These are phyloP conservation scores for Tolypeutes matacus DNA, from an alignment of 2,797 vertebrate species.

Conservation along the genomic window DNA sequence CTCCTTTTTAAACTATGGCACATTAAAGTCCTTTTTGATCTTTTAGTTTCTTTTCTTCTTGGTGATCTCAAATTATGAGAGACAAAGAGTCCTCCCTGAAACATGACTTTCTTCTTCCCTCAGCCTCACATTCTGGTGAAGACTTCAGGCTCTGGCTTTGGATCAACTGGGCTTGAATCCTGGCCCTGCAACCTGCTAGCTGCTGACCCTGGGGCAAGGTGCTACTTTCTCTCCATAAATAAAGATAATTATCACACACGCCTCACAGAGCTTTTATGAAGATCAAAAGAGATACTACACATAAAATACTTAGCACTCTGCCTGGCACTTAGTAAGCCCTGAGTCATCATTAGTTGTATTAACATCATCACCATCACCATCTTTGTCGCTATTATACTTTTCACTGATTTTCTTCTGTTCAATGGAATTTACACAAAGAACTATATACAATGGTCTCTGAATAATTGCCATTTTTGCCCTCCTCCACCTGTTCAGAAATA, in stretches of 20 bases:
- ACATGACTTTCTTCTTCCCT: background rate
- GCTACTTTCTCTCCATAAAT: background rate
- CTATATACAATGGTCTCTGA: background rate
- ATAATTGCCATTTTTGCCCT: background rate
- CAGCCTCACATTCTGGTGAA: background rate
- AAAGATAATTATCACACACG: background rate
- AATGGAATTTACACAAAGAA: background rate
- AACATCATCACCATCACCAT: background rate
- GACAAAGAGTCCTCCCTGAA: background rate
- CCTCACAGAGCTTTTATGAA: background rate
- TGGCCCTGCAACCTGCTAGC: background rate
- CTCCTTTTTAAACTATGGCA: background rate
- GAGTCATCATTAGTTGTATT: background rate
- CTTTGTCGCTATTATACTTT: background rate
- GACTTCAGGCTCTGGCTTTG: background rate
- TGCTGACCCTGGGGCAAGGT: background rate
- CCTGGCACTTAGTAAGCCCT: background rate
- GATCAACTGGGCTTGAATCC: background rate
- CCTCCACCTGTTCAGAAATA: background rate
- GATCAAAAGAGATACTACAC: background rate
- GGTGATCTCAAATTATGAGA: background rate
- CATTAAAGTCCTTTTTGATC: background rate
- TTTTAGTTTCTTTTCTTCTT: background rate
- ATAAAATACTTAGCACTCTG: background rate
- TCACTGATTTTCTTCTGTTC: background rate